A percentile compares a stretch with the other conserved stretches of the same genome.
phyloP scores from a whole-genome alignment of 2,797 vertebrate species.

The Pelodytes ibericus region DNA sequence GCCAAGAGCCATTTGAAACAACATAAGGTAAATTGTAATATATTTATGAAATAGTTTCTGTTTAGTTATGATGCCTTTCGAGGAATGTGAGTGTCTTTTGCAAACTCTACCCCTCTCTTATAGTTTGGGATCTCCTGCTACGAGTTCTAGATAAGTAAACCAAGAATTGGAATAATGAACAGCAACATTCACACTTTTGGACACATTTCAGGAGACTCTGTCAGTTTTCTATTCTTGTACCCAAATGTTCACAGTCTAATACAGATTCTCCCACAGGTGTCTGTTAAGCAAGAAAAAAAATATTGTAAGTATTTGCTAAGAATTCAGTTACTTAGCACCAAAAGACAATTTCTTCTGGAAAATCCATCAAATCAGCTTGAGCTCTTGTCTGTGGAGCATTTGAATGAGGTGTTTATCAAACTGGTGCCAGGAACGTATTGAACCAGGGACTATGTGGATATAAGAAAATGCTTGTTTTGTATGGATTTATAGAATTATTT shows the following conservation, averaged over 20 bases:
- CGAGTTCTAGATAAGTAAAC: too few species aligned
- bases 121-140: not conserved
- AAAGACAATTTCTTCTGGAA: constrained; percentile 40
- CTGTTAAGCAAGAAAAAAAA: constrained; percentile 44
- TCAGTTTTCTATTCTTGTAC: not conserved
- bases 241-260: constrained; percentile 29
- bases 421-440: constrained; percentile 38
- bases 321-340: constrained; percentile 39
- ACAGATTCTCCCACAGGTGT: constrained; percentile 33
- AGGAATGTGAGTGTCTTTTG: not conserved
- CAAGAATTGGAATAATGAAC: not conserved
- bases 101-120: not conserved
- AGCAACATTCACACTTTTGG: not conserved
- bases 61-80: too few species aligned
- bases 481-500: constrained; percentile 26
- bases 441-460: constrained; percentile 16
- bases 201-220: constrained; percentile 7
- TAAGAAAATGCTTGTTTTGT: constrained; percentile 23
- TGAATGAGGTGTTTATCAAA: constrained; percentile 38
- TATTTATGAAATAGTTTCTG: too few species aligned
- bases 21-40: too few species aligned
- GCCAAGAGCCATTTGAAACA: too few species aligned
- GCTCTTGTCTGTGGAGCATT: constrained; percentile 35
- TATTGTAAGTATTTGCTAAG: constrained; percentile 49
- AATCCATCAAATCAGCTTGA: constrained; percentile 44